Evolutionary conservation across 2,888 invertebrate species (phyloP), one percentile per base, ranked within the genome.

Genomic region (Apotomis capreana): DNA sequence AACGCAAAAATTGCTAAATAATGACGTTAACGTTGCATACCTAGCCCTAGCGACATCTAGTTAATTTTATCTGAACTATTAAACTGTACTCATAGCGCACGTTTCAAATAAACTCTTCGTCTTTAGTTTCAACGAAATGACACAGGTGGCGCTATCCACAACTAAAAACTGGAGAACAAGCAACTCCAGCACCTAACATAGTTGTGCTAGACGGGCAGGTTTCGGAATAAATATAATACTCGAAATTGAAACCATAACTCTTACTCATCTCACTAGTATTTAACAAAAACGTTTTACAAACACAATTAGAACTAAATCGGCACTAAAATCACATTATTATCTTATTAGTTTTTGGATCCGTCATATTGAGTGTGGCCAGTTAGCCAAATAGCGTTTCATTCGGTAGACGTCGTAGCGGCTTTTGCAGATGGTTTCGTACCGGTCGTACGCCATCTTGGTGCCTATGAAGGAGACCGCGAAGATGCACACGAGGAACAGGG

Each of bases 381-480:
- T 46, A 36, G 13, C 68, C 5, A 70, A 60, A 10, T 55, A 36
- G 13, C 46, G 46, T 37, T 13, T 49, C 61, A 71, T n/a, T 0
- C 67, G 55, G 8, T 62, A 44, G 40, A 44, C 57, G 40, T 61
- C 51, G 51, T 71, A 68, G 5, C 61, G 51, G 13, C 26, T 68
- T 13, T 44, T 64, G 74, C 89, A 90, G 70, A 87, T 81, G 1
- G 83, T 79, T 63, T 86, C 88, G 70, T 90, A 90, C n/a, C 87
- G 86, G 6, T 90, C 90, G 74, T 89, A 89, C 0, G 85, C 85
- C 49, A 92, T 73, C 70, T 87, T 89, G 1, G 82, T 81, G 0
- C 86, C 89, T 1, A 92, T 75, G 76, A 89, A 92, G 3, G 85
- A 85, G 0, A 86, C 75, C 0, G 84, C 84, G 76, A 91, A 88